Base-by-base conservation (phyloP, 2,797 vertebrate species). In the Enteromius treurensis region DNA sequence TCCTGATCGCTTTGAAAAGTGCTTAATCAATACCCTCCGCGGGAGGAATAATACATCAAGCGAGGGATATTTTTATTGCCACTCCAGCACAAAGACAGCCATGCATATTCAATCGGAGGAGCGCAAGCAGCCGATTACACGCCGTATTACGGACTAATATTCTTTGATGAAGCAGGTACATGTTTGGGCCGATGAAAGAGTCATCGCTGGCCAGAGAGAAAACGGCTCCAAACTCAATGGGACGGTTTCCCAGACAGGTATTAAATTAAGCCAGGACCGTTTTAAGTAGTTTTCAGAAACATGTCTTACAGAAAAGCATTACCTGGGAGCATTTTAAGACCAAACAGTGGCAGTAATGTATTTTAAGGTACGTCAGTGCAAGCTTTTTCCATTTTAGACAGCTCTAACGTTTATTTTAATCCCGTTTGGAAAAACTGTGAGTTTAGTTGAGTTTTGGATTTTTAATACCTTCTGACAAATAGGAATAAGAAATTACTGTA, bases 1-100 rank as follows among this genome's bases (percentile, higher is more conserved):
- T 82, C 34, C 55, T 6, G 15, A 81, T 84, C 58, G 26, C 65
- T 82, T 80, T 83, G 80, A 83, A 68, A 77, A 51, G 29, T 21
- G 13, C 40, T 76, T 82, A 58, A 82, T 85, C 83, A 69, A 71
- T 79, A 85, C 34, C 34, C 42, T 80, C 76, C 67, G 80, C 80
- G 6, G 76, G 75, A 9, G 45, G 77, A 65, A 85, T 83, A 74
- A 87, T 71, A 78, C 45, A 87, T 87, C 80, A 87, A 85, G 73
- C 64, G 37, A 49, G n/a, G 34, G 68, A 62, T 45, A 40, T 80
- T 76, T 74, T 51, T 26, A 55, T 51, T n/a, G 78, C 29, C 71
- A 58, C 86, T 85, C 64, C 74, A 65, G 26, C 60, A 84, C 70
- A 65, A 77, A 80, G 69, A 77, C 78, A 19, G 7, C 19, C 71